Conservation (phyloP, 2,888 invertebrate genomes). For the Mesorhabditis sp. region DNA sequence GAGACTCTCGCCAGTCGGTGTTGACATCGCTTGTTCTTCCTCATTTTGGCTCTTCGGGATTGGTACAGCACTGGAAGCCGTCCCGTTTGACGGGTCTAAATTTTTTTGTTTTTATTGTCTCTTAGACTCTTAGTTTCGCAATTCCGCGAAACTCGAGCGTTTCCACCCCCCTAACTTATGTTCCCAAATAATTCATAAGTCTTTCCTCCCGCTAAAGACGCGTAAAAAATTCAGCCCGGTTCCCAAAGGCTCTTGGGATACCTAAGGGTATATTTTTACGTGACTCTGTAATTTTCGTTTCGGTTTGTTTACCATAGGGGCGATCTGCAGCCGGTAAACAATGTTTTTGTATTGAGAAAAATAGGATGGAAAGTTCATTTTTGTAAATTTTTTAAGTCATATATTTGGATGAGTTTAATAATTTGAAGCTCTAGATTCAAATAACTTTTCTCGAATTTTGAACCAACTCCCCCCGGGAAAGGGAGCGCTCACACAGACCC, state of each 20-base stretch:
- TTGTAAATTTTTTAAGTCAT: too few species aligned
- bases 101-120: neutral
- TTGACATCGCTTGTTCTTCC: neutral
- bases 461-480: neutral
- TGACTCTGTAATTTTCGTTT: too few species aligned
- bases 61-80: neutral
- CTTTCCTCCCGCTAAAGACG: too few species aligned
- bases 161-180: neutral
- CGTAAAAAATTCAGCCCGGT: too few species aligned
- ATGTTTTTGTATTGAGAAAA: too few species aligned
- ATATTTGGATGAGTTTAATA: too few species aligned
- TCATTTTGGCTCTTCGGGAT: neutral
- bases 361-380: too few species aligned
- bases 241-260: too few species aligned
- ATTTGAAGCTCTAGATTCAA: too few species aligned
- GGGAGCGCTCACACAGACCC: neutral
- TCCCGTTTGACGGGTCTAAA: slow-evolving; percentile 2
- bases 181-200: neutral
- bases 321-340: too few species aligned
- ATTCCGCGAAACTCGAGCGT: neutral
- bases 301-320: too few species aligned
- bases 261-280: too few species aligned
- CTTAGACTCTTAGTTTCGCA: neutral
- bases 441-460: neutral
- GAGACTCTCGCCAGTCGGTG: neutral